Percentiles rank a stretch among this genome's conserved stretches.
Conservation (phyloP, 1,140 invertebrate genomes). For the Bicyclus anynana region DNA sequence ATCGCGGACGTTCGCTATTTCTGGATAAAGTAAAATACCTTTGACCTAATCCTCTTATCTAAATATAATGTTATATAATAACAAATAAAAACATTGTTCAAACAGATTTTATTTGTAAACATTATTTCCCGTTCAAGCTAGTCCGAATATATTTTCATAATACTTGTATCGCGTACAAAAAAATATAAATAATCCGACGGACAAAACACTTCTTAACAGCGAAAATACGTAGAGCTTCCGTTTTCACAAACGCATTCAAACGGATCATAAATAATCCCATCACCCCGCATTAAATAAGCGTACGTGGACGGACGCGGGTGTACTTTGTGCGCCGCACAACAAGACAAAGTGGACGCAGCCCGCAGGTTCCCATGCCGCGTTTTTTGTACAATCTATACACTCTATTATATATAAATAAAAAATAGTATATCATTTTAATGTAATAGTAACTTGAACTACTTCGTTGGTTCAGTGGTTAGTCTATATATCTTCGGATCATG, state of each 20-base stretch:
- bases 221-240: constrained; percentile 1
- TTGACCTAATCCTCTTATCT: no score
- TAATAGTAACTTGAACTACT: no score
- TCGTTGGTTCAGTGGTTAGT: no score
- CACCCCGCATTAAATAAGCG: constrained; percentile 23
- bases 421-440: background rate
- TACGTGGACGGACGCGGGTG: constrained; percentile 2
- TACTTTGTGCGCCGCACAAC: constrained; percentile 9
- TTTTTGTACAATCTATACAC: constrained; percentile 17
- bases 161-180: no score
- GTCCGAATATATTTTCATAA: no score
- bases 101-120: background rate
- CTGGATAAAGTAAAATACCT: no score
- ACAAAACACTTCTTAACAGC: background rate
- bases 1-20: no score
- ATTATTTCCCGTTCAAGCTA: background rate
- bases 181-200: background rate
- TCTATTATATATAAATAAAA: background rate
- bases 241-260: constrained; percentile 14
- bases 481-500: no score
- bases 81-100: no score
- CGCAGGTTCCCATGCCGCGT: constrained; percentile 10
- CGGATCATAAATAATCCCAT: constrained; percentile 22
- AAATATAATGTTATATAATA: no score
- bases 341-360: constrained; percentile 9